phyloP scores from a whole-genome alignment of 2,888 invertebrate genomes.

The Lasioglossum malachurum region DNA sequence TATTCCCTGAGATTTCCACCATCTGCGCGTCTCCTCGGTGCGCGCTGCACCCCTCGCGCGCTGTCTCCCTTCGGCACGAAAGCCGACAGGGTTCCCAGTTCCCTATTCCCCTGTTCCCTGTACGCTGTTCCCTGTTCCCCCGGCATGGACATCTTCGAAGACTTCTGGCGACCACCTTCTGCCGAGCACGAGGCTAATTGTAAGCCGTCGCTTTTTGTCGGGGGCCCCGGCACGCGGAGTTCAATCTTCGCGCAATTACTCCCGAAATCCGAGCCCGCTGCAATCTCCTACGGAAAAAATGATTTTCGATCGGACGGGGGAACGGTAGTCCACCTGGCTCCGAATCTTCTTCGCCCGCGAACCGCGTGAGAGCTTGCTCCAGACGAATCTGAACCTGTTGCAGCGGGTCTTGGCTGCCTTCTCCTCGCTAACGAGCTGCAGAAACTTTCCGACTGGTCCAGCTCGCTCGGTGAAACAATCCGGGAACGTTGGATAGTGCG shows the following conservation, averaged over 20 bases:
- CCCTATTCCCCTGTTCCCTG: neutral
- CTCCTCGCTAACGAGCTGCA: neutral
- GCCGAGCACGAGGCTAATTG: conserved; percentile 57
- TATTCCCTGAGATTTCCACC: conserved; percentile 80
- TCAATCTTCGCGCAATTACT: conserved; percentile 10
- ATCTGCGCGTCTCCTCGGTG: conserved; percentile 73
- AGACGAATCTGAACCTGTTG: neutral
- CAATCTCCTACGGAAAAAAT: neutral
- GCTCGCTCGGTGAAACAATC: neutral
- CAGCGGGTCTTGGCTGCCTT: neutral
- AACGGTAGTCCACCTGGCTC: neutral
- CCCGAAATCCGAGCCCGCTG: neutral
- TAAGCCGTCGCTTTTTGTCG: conserved; percentile 2
- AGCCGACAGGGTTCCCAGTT: conserved; percentile 15
- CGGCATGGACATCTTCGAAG: conserved; percentile 19
- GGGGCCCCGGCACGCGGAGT: neutral
- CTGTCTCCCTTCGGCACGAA: conserved; percentile 30
- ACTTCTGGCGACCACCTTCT: conserved; percentile 64
- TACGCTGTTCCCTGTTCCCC: neutral
- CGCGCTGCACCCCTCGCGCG: conserved; percentile 60
- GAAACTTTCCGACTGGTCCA: neutral
- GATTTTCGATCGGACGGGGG: neutral
- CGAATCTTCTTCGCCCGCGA: neutral
- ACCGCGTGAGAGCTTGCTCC: neutral
- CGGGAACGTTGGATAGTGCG: no score